A percentile compares a stretch with the other conserved stretches of the same genome.
phyloP scores from a whole-genome alignment of 2,113 vertebrate species.

The Natator depressus region DNA sequence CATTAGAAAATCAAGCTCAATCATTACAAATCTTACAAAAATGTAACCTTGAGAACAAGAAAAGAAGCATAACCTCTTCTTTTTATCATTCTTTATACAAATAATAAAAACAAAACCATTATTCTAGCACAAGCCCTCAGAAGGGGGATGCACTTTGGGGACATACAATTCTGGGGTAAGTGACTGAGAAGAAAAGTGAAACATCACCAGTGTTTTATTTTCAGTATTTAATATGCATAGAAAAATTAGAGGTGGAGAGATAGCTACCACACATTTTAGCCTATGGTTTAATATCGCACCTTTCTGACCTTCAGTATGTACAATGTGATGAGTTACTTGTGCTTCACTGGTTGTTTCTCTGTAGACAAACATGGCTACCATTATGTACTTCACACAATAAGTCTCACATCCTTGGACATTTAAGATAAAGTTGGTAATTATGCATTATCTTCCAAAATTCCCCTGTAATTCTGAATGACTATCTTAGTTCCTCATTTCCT shows the following conservation, averaged over 20 bases:
- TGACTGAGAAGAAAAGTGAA: background rate
- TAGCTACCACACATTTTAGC: background rate
- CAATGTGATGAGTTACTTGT: background rate
- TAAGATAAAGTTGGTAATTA: background rate
- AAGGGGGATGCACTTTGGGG: background rate
- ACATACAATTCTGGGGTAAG: background rate
- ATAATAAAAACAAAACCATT: background rate
- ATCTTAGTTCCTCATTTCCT: background rate
- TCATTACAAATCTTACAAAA: background rate
- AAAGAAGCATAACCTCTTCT: slow-evolving; percentile 2
- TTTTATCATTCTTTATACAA: background rate
- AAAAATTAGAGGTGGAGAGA: background rate
- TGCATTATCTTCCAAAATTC: background rate
- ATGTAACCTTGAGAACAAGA: fast-evolving
- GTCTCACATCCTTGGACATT: background rate
- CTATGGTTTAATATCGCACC: background rate
- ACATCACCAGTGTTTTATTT: background rate
- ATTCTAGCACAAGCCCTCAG: background rate
- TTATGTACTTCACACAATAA: background rate
- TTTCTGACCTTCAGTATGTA: background rate
- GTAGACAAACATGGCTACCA: background rate
- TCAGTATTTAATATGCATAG: background rate
- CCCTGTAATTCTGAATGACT: background rate
- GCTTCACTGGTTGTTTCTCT: background rate
- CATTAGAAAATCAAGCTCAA: background rate